Percentiles rank a stretch among this genome's conserved stretches.
Conservation (phyloP, 2,113 vertebrate species). For the Malurus cyaneus region DNA sequence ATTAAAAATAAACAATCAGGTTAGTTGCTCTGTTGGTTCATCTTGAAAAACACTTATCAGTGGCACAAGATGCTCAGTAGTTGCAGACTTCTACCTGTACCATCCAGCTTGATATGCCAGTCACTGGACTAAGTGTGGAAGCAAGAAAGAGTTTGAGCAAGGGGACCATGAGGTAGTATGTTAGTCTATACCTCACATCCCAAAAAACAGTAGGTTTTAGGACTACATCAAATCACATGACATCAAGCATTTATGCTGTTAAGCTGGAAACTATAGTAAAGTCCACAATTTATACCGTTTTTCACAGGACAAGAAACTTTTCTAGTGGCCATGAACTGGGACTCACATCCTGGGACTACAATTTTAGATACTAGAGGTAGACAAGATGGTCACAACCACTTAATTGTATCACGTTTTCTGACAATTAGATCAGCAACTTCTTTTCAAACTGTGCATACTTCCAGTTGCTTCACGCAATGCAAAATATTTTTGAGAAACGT, state of each 20-base stretch:
- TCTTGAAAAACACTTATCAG: background rate
- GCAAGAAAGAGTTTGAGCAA: background rate
- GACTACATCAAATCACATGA: background rate
- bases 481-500: background rate
- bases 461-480: background rate
- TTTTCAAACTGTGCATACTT: background rate
- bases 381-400: background rate
- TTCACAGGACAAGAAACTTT: background rate
- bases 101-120: background rate
- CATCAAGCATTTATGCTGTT: background rate
- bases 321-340: background rate
- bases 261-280: background rate
- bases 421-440: background rate
- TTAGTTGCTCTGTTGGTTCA: background rate
- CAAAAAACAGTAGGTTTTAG: background rate
- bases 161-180: background rate
- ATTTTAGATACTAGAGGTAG: background rate
- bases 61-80: background rate
- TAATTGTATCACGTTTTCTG: background rate
- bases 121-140: background rate
- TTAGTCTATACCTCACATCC: background rate
- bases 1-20: background rate
- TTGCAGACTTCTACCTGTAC: background rate
- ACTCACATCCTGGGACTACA: background rate
- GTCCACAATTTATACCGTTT: background rate